These are phyloP conservation scores for Sakesphorus luctuosus DNA, from an alignment of 2,113 vertebrate species.

Conservation along the genomic window DNA sequence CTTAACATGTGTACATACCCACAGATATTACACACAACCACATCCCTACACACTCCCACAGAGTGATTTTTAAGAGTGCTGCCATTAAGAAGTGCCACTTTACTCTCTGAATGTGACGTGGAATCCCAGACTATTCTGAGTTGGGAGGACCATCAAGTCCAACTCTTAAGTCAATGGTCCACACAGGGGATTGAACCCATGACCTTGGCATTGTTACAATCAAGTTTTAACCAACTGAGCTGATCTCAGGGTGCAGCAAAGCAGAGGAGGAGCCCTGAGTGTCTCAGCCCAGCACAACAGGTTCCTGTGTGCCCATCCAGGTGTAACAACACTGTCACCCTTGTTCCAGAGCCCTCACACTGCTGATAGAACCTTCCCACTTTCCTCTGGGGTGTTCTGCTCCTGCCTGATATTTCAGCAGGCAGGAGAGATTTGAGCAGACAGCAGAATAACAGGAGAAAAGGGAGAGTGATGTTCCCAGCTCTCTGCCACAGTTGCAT, in stretches of 20 bases:
- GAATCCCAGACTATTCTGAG: too few species aligned
- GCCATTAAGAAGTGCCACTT: not conserved
- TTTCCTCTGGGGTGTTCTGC: not conserved
- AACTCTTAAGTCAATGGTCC: too few species aligned
- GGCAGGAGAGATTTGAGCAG: not conserved
- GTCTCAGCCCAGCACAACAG: not conserved
- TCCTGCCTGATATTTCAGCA: not conserved
- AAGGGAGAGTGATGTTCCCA: not conserved
- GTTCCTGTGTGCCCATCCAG: rapidly evolving
- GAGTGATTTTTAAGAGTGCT: not conserved
- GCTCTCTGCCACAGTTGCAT: not conserved
- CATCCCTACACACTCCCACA: not conserved
- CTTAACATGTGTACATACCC: not conserved
- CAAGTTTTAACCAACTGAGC: too few species aligned
- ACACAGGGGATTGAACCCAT: too few species aligned
- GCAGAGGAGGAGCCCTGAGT: not conserved
- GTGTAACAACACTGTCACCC: rapidly evolving
- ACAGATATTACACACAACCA: not conserved
- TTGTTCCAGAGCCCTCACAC: not conserved
- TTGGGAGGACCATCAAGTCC: too few species aligned
- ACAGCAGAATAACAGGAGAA: not conserved
- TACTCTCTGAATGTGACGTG: not conserved
- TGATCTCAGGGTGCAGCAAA: not conserved
- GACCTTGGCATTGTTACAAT: too few species aligned
- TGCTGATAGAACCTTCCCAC: not conserved